A percentile compares a stretch with the other conserved stretches of the same genome.
These are phyloP conservation scores for Petrophora chlorosata DNA, from an alignment of 2,888 invertebrate species.

Conservation along the genomic window DNA sequence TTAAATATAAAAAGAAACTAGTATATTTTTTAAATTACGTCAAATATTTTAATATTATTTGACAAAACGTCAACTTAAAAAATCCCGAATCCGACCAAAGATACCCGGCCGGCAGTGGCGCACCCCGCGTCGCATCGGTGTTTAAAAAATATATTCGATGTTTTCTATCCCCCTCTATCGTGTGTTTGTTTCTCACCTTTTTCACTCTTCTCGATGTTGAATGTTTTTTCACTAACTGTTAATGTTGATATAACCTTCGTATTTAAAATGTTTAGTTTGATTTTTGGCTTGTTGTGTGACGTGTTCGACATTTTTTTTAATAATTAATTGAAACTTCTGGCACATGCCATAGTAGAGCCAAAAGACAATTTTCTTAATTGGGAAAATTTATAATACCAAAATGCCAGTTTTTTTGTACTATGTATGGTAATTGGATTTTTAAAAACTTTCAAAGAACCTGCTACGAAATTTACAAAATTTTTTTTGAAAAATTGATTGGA, in stretches of 20 bases:
- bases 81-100: constrained; percentile 51
- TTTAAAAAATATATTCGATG: constrained; percentile 62
- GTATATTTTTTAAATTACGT: no score
- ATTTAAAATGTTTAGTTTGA: constrained; percentile 47
- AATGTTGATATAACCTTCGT: constrained; percentile 70
- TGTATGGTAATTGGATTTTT: neutral
- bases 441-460: neutral
- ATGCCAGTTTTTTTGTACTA: no score
- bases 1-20: no score
- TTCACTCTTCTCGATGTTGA: constrained; percentile 81
- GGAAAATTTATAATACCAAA: neutral
- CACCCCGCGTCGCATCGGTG: constrained; percentile 78
- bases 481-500: neutral
- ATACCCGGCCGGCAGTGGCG: constrained; percentile 77
- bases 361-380: no score
- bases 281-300: constrained; percentile 37
- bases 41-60: no score
- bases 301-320: no score
- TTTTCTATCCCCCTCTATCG: constrained; percentile 64
- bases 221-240: constrained; percentile 83
- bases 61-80: constrained; percentile 4
- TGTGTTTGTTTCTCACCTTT: constrained; percentile 76
- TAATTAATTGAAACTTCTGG: no score
- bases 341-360: no score
- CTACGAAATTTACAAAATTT: neutral